A percentile compares a stretch with the other conserved stretches of the same genome.
phyloP scores from a whole-genome alignment of 1,140 invertebrate species.

The Trinorchestia longiramus region DNA sequence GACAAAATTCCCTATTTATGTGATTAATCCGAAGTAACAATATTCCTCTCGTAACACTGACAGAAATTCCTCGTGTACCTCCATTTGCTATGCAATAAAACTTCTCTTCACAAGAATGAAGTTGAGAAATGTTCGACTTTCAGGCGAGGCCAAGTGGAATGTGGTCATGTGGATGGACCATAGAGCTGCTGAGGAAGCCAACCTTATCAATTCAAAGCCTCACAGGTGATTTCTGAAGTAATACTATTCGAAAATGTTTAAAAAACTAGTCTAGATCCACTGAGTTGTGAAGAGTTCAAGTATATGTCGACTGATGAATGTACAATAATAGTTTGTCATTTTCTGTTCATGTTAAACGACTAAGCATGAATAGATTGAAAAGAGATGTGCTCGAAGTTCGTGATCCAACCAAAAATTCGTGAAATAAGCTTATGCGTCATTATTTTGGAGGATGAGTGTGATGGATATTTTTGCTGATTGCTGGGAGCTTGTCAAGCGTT shows the following conservation, averaged over 20 bases:
- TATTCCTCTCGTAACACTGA: too few relatives aligned
- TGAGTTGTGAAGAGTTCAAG: not conserved
- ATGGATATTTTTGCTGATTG: too few relatives aligned
- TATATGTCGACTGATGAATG: not conserved
- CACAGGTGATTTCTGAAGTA: slow-evolving; percentile 72
- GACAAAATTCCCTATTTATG: too few relatives aligned
- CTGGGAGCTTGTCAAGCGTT: too few relatives aligned
- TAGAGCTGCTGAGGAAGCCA: slow-evolving; percentile 84
- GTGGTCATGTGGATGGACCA: slow-evolving; percentile 98
- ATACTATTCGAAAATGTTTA: not conserved
- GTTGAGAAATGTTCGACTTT: slow-evolving; percentile 47
- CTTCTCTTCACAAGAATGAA: not conserved
- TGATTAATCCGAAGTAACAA: too few relatives aligned
- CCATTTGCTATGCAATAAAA: not conserved
- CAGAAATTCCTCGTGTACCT: not conserved
- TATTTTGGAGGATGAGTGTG: too few relatives aligned
- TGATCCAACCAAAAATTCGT: not conserved
- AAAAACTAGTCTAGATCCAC: not conserved
- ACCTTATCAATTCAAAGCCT: slow-evolving; percentile 82
- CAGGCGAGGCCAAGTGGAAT: slow-evolving; percentile 81
- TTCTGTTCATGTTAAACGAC: not conserved
- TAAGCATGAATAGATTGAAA: not conserved
- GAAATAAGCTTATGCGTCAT: too few relatives aligned
- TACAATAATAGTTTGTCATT: not conserved
- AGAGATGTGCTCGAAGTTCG: not conserved